These are phyloP conservation scores for Leiothrix lutea DNA, from an alignment of 2,113 vertebrate genomes.

Conservation along the genomic window DNA sequence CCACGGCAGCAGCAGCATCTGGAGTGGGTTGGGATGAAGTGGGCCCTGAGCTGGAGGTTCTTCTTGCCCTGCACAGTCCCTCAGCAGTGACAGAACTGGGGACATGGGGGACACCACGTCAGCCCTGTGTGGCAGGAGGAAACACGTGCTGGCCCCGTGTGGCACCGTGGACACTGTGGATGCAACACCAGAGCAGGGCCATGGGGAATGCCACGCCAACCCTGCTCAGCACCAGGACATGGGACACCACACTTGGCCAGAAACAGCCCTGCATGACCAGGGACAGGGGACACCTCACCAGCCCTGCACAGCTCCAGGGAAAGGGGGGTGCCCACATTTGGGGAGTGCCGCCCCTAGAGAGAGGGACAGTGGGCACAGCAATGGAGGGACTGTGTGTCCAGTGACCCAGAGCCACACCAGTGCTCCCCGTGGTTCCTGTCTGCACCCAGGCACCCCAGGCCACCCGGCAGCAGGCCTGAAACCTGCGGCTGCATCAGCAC, in stretches of 20 bases:
- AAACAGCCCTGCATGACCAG: neutral
- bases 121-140: neutral
- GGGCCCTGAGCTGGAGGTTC: neutral
- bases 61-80: neutral
- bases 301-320: neutral
- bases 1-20: neutral
- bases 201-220: accelerated
- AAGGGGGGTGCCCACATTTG: accelerated
- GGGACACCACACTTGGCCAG: neutral
- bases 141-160: neutral
- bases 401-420: accelerated
- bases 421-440: neutral
- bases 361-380: accelerated
- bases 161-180: neutral
- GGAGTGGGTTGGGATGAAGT: neutral
- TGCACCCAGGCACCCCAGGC: accelerated
- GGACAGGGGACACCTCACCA: neutral
- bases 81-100: neutral
- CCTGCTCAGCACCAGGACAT: neutral
- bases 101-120: accelerated
- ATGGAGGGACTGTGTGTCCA: accelerated
- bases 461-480: neutral
- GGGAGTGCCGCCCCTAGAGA: neutral
- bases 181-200: neutral
- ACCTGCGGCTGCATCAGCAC: constrained; percentile 52